Base-by-base conservation (phyloP, 1,140 invertebrate species). In the Oreohelix idahoensis region DNA sequence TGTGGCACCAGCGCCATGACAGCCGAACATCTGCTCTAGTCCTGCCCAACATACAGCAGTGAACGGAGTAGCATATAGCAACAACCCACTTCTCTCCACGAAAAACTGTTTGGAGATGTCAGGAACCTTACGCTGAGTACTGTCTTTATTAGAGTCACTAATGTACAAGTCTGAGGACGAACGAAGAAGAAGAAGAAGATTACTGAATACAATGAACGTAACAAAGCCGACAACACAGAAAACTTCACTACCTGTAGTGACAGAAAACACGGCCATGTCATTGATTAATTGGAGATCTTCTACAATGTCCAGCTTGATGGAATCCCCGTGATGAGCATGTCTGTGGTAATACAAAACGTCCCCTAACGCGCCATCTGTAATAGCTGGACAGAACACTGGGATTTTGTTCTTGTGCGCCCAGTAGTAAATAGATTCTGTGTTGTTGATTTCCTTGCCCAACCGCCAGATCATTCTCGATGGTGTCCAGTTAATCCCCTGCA, bases 271-370 rank as follows among this genome's bases (percentile, higher is more conserved):
- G 15, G 77, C 77, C 51, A 79, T 63, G 38, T 79, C 77, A 35
- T 79, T 79, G 32, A 79, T 38, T 23, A 20, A 10, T 29, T 79
- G 77, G 1, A 66, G 35, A n/a, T 79, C 96, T 92, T 97, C 96
- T 75, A 98, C 93, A 91, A 99, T 98, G 92, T 99, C 98, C 66
- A 99, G 92, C 23, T 98, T 94, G n/a, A 99, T 93, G 13, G 97
- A 93, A 29, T 99, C 93, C 11, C 98, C 98, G 63, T 97, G 97
- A 90, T 96, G 96, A 89, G 95, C 96, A 89, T 96, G 98, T 0
- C 97, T 98, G 93, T 99, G 98, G 88, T 99, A 99, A 92, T 98
- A 99, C 94, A 99, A 96, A 98, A 99, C 99, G 92, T 99, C 98
- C 0, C 98, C 98, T 32, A 99, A 93, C 89, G 97, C 98, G 10